Percentiles rank a stretch among this genome's conserved stretches.
phyloP scores from a whole-genome alignment of 2,797 vertebrate species.

The Ficedula albicollis region DNA sequence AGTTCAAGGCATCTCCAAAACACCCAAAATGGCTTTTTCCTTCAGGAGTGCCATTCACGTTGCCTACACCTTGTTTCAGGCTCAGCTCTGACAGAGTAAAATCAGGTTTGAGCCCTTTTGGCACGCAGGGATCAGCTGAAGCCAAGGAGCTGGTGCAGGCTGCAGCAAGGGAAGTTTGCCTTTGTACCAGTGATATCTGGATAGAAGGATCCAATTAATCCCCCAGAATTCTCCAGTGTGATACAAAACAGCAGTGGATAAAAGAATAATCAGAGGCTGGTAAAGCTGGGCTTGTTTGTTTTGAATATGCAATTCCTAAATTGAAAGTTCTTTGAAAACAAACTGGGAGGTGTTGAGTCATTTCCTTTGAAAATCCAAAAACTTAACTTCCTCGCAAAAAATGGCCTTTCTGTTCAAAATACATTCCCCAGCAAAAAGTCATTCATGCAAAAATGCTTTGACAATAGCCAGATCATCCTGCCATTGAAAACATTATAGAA shows the following conservation, averaged over 20 bases:
- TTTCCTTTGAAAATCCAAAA: background rate
- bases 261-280: background rate
- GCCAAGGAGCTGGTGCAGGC: background rate
- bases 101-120: background rate
- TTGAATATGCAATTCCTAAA: background rate
- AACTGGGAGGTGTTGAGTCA: background rate
- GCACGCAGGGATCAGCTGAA: background rate
- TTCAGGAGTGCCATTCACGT: background rate
- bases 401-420: background rate
- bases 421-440: background rate
- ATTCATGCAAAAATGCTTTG: background rate
- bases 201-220: background rate
- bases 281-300: background rate
- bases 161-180: background rate
- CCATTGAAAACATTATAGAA: background rate
- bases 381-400: background rate
- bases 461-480: background rate
- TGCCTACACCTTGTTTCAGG: background rate
- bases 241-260: background rate
- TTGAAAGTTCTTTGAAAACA: background rate
- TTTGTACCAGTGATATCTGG: background rate
- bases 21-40: rapidly evolving
- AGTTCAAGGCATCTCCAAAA: background rate
- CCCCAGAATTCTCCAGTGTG: background rate
- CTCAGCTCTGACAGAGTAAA: background rate